phyloP scores from a whole-genome alignment of 2,113 vertebrate species.

The Percina caprodes region DNA sequence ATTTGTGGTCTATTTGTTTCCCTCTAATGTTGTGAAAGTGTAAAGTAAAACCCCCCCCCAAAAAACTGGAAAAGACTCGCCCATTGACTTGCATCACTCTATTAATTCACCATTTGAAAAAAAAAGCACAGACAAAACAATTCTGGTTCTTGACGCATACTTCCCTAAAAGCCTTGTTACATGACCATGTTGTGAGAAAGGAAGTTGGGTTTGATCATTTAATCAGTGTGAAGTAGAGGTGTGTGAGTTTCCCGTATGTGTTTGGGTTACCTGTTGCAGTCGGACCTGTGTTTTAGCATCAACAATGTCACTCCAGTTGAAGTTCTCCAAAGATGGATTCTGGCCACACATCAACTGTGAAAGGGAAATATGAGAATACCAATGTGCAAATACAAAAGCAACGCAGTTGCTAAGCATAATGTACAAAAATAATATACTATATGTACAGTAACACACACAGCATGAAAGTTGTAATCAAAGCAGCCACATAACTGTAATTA shows the following conservation, averaged over 20 bases:
- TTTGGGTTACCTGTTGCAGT: slow-evolving; percentile 68
- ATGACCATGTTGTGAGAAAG: too few species aligned
- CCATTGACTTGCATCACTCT: not conserved
- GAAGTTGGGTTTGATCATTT: too few species aligned
- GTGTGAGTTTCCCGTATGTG: not conserved
- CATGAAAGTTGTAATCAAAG: not conserved
- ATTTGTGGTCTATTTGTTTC: slow-evolving; percentile 1
- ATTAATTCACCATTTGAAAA: not conserved
- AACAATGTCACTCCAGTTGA: slow-evolving; percentile 70
- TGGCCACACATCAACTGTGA: slow-evolving; percentile 74
- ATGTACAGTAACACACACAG: too few species aligned
- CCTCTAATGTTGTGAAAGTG: not conserved
- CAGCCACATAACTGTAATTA: not conserved
- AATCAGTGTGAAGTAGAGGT: not conserved
- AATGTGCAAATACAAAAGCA: not conserved
- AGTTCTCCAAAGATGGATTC: slow-evolving; percentile 59
- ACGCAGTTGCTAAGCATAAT: not conserved
- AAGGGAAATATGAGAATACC: not conserved
- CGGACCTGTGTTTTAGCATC: slow-evolving; percentile 59
- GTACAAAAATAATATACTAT: not conserved
- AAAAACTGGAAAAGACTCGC: not conserved
- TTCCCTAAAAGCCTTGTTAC: too few species aligned
- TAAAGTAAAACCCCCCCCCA: too few species aligned
- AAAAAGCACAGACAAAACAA: not conserved
- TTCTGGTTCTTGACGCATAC: not conserved